Conservation (phyloP, 1,140 invertebrate genomes). For the Anastrepha ludens region DNA sequence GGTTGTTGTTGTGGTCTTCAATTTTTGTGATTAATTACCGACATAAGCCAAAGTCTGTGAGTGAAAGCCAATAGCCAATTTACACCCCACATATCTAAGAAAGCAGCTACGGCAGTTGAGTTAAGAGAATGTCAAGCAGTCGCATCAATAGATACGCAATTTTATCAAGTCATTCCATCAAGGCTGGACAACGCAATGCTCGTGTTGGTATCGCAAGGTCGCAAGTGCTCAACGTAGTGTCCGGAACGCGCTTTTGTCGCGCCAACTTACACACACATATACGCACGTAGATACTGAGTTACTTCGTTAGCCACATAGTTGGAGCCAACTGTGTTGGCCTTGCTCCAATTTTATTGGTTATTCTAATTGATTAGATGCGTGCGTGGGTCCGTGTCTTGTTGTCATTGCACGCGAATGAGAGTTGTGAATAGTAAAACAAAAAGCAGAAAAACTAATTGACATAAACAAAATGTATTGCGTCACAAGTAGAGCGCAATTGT, state of each 20-base stretch:
- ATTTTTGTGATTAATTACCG: conserved; percentile 15
- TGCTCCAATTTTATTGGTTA: conserved; percentile 25
- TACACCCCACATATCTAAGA: not conserved
- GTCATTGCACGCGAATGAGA: not conserved
- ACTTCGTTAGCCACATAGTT: not conserved
- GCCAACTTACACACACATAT: too few relatives aligned
- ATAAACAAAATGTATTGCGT: not conserved
- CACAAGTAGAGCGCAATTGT: not conserved
- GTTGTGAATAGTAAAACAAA: not conserved
- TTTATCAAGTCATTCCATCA: not conserved
- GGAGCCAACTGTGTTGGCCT: not conserved
- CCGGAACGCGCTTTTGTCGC: not conserved
- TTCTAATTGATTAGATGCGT: conserved; percentile 41
- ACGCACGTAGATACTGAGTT: not conserved
- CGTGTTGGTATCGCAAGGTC: not conserved
- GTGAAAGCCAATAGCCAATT: not conserved
- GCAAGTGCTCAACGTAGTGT: not conserved
- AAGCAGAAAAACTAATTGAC: conserved; percentile 2
- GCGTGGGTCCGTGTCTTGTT: not conserved
- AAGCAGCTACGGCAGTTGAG: not conserved
- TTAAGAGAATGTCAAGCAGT: not conserved
- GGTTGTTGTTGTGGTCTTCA: not conserved
- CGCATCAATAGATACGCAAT: not conserved
- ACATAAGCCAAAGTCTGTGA: not conserved
- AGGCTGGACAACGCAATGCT: not conserved